Evolutionary conservation across 2,797 vertebrate species (phyloP), one percentile per base, ranked within the genome.

Genomic region (Natrix natrix): DNA sequence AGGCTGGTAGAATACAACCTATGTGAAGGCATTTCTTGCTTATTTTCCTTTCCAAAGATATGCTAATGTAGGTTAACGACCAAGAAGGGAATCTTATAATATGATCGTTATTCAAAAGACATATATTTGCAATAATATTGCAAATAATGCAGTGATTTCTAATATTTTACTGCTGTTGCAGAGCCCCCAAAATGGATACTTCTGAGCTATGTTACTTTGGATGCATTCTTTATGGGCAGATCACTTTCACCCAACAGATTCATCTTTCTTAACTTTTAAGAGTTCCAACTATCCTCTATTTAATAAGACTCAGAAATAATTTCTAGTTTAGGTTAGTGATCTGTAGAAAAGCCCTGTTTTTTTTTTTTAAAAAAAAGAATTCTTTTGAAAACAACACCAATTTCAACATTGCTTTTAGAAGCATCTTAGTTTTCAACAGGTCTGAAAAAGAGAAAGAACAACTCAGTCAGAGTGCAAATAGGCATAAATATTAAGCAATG

Each of bases 301-400:
- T 97, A 97, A 96, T 97, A 97, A 97, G 96, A 96, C 97, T 95
- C 97, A 97, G 96, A 97, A 96, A 96, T 97, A 97, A 97, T 97
- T 97, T 97, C 95, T 95, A 92, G 95, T 97, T 96, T 97, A 96
- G 97, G 95, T 95, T 95, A 91, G 95, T 92, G 95, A 96, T 95
- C 89, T 94, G 78, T 97, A 97, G 95, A 97, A 96, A 97, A 97
- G 95, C 96, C 97, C 95, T 95, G 8, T 20, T 74, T 74, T 37
- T 17, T 63, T 61, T 11, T 1, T n/a, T n/a, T n/a, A n/a, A n/a
- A 96, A 96, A 96, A 95, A 94, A 94, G 96, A 96, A 97, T 95
- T 94, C 96, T 63, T 88, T 83, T 59, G 56, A 88, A 54, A 88
- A 20, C 66, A n/a, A 8, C 12, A 56, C 20, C 16, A 24, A 0